phyloP scores from a whole-genome alignment of 1,140 invertebrate species.

The Ceratina japonica region DNA sequence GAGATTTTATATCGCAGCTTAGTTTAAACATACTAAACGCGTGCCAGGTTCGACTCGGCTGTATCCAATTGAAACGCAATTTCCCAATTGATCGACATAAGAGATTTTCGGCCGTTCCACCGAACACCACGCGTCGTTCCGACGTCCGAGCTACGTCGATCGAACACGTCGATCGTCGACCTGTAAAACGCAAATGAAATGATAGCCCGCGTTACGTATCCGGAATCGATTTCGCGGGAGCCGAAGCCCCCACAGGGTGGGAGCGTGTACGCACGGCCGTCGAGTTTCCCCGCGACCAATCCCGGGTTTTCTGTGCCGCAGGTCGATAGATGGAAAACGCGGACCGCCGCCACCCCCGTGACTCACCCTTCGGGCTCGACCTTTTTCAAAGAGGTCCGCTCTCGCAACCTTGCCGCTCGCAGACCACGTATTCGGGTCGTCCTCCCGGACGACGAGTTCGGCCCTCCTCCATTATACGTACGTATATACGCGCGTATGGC shows the following conservation, averaged over 20 bases:
- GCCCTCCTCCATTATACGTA: constrained; percentile 14
- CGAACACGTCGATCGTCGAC: constrained; percentile 28
- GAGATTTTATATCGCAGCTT: no score
- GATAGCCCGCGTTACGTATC: constrained; percentile 47
- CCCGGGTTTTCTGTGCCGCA: constrained; percentile 42
- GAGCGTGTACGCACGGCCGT: neutral
- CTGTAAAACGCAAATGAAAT: constrained; percentile 50
- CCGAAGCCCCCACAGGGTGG: neutral
- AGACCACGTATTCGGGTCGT: constrained; percentile 18
- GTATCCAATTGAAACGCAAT: no score
- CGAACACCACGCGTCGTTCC: neutral
- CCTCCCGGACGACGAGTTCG: constrained; percentile 14
- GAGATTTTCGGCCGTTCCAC: no score
- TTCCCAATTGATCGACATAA: no score
- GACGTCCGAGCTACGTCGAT: neutral
- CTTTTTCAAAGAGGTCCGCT: constrained; percentile 54
- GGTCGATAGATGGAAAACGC: constrained; percentile 61
- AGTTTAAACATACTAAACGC: no score
- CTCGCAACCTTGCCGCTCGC: constrained; percentile 37
- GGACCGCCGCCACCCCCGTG: constrained; percentile 30
- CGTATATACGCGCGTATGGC: constrained; percentile 9
- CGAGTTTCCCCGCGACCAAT: constrained; percentile 38
- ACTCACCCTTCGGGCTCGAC: constrained; percentile 46
- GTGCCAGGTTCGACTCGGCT: no score
- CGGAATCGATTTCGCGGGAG: constrained; percentile 45